Evolutionary conservation across 2,888 invertebrate species (phyloP), one percentile per base, ranked within the genome.

Genomic region (Drosophila picticornis): DNA sequence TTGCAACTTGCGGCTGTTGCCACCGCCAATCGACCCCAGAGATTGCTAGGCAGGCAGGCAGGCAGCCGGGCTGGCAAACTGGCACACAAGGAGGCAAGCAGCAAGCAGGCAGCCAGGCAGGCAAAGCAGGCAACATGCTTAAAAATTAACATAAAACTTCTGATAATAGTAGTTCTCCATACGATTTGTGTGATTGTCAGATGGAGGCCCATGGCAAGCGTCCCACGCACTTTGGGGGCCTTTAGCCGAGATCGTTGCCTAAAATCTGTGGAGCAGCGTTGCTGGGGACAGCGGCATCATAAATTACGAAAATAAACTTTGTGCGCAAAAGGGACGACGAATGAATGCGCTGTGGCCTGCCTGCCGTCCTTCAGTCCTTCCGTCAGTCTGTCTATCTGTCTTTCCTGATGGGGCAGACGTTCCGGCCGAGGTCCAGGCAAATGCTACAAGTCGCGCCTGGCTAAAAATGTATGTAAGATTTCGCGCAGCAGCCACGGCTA

Each of bases 61-160:
- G 13, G 13, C 55, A 5, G 55, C 22, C 55, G 34, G 40, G 34
- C 64, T 72, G 77, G 58, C 67, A 46, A 25, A 22, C 50, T 25
- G 57, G 36, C 62, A 25, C 46, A 46, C 46, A 46, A 46, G 46
- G 46, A 46, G 46, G 46, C 16, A 70, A 59, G 67, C 75, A 84
- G 83, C 80, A 87, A 40, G 34, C 52, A 38, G 32, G 13, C 55
- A 46, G 31, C 53, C 62, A 65, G 56, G 66, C 59, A 77, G 53
- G 55, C 80, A 56, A 56, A 36, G 36, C 55, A 68, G 61, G 75
- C 75, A 85, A 85, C 86, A 88, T 88, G 81, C 78, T 81, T 89
- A 75, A 79, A 84, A 91, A 91, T 91, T 91, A 89, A 89, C 91
- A 90, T 91, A 90, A 90, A 91, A 91, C 88, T 88, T 91, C 80